Evolutionary conservation across 2,888 invertebrate genomes (phyloP).

Genomic region (Drosophila limbata): DNA sequence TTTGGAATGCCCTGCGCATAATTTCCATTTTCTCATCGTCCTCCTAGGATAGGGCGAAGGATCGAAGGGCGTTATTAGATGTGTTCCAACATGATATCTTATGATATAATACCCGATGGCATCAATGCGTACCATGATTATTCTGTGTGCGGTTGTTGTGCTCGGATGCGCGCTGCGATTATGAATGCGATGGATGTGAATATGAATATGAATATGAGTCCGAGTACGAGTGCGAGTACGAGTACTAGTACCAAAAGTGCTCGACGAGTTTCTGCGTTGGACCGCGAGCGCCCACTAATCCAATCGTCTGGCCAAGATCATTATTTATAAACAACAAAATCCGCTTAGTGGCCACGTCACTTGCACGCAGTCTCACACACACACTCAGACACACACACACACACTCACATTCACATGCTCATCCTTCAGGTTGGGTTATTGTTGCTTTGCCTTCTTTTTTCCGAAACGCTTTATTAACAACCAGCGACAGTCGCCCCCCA

Average conservation of each 20-base stretch:
- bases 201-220: constrained; percentile 27
- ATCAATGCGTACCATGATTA: constrained; percentile 46
- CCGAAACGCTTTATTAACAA: constrained; percentile 67
- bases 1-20: constrained; percentile 97
- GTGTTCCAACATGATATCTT: not conserved
- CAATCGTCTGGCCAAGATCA: constrained; percentile 83
- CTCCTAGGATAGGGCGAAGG: constrained; percentile 84
- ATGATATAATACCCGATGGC: constrained; percentile 42
- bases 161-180: constrained; percentile 44
- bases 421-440: constrained; percentile 66
- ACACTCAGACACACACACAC: constrained; percentile 17
- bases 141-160: constrained; percentile 18
- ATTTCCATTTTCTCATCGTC: constrained; percentile 94
- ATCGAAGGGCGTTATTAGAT: not conserved
- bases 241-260: constrained; percentile 45
- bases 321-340: constrained; percentile 83
- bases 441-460: constrained; percentile 62
- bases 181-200: constrained; percentile 42
- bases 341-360: constrained; percentile 69
- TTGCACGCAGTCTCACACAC: constrained; percentile 39
- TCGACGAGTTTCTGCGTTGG: constrained; percentile 68
- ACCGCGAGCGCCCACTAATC: constrained; percentile 81
- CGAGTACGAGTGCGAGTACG: constrained; percentile 30
- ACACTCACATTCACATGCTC: constrained; percentile 26
- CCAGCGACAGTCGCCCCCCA: constrained; percentile 22